Base-by-base conservation (phyloP, 1,140 invertebrate genomes). In the Cotesia glomerata region DNA sequence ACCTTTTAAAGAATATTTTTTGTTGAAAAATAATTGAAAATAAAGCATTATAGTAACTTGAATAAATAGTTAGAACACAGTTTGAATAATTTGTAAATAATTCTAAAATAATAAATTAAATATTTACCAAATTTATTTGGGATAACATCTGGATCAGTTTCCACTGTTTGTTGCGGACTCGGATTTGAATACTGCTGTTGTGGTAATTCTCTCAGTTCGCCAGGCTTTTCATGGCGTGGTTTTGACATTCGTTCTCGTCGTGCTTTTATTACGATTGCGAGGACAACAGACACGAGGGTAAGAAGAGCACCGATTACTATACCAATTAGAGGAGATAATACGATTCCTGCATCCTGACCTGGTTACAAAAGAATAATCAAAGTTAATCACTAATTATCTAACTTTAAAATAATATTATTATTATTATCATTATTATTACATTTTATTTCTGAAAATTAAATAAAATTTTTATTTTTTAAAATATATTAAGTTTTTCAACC, bases 81-180 rank as follows among this genome's bases (percentile, higher is more conserved):
- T 4, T 4, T 5, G 5, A 61, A 32, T 32, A 8, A 5, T 56
- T 13, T 13, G n/a, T 8, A n/a, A 4, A 16, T 56, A 56, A 45
- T 9, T 45, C 26, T 26, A 18, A 5, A 11, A 61, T 61, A 34
- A 26, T 56, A 4, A 32, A 26, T 5, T 26, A 45, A 45, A 26
- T 71, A 26, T 87, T 89, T 85, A 92, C 91, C 91, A 77, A 90
- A 92, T 87, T 92, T 92, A 64, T 91, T 92, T 72, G 91, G 92
- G 80, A 93, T 93, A 51, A 92, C 89, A 84, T 93, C 91, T 16
- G 92, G 91, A 86, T 93, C 91, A 80, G 90, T 90, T 84, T 92
- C 91, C 75, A 92, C 89, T 66, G 84, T 81, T 75, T 86, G 85
- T 74, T 86, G 82, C 45, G 84, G 75, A 79, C 83, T 85, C 76